Evolutionary conservation across 2,797 vertebrate genomes (phyloP).

Genomic region (Enteromius mattozi): DNA sequence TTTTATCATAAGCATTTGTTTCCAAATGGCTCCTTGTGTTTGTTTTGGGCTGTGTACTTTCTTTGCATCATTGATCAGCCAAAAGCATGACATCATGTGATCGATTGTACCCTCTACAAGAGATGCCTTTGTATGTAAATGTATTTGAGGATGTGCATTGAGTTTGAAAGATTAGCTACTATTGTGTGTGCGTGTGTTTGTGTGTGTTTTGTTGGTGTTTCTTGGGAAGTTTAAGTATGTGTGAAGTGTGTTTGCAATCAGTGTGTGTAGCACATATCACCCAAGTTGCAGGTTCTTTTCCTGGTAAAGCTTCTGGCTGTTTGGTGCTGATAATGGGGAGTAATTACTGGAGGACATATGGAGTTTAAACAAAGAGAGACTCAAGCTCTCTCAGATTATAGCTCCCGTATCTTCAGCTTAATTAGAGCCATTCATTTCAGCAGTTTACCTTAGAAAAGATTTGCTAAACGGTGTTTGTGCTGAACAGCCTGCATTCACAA

Average conservation of each 20-base stretch:
- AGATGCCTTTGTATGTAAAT: neutral
- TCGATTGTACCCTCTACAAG: neutral
- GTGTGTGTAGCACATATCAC: conserved; percentile 34
- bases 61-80: neutral
- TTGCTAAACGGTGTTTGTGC: neutral
- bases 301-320: conserved; percentile 44
- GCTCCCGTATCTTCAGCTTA: conserved; percentile 44
- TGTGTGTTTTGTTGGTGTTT: neutral
- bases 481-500: neutral
- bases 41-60: neutral
- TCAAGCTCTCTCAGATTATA: conserved; percentile 24
- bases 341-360: conserved; percentile 57
- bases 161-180: neutral
- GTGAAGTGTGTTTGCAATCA: neutral
- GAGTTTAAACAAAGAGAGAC: conserved; percentile 54
- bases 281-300: conserved; percentile 29
- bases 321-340: conserved; percentile 58
- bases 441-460: conserved; percentile 23
- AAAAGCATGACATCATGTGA: neutral
- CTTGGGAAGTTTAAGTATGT: conserved; percentile 8
- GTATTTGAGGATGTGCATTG: neutral
- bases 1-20: neutral
- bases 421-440: conserved; percentile 51
- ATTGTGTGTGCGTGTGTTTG: neutral
- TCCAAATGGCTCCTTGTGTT: neutral